A percentile compares a stretch with the other conserved stretches of the same genome.
These are phyloP conservation scores for Amphiprion clarkii DNA, from an alignment of 2,797 vertebrate genomes.

Conservation along the genomic window DNA sequence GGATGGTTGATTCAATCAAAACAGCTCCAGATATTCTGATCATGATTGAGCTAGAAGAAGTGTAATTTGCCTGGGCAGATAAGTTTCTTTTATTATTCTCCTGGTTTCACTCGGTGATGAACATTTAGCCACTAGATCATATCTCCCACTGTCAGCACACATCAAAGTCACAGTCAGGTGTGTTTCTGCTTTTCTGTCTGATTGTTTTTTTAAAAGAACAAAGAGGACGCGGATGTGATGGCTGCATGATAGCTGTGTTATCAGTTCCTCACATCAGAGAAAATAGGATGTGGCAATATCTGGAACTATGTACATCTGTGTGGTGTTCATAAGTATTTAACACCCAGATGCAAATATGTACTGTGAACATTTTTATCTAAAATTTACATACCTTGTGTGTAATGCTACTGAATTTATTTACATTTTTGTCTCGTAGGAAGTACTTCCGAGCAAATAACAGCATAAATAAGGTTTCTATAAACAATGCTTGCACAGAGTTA, in stretches of 20 bases:
- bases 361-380: constrained; percentile 9
- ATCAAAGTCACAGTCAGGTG: neutral
- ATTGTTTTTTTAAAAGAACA: neutral
- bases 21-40: neutral
- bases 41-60: neutral
- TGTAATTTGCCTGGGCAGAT: neutral
- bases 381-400: constrained; percentile 11
- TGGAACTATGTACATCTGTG: too few species aligned
- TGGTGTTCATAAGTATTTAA: neutral
- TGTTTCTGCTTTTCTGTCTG: neutral
- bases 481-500: constrained; percentile 12
- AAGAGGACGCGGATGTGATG: neutral
- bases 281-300: too few species aligned
- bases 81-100: neutral
- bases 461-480: neutral
- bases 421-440: neutral
- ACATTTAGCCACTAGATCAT: too few species aligned
- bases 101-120: neutral
- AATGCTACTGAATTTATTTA: constrained; percentile 9
- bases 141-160: neutral
- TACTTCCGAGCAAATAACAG: neutral
- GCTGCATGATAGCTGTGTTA: neutral
- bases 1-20: too few species aligned
- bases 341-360: neutral
- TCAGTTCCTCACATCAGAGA: neutral